These are phyloP conservation scores for Entomobrya multifasciata DNA, from an alignment of 2,888 invertebrate species.

Conservation along the genomic window DNA sequence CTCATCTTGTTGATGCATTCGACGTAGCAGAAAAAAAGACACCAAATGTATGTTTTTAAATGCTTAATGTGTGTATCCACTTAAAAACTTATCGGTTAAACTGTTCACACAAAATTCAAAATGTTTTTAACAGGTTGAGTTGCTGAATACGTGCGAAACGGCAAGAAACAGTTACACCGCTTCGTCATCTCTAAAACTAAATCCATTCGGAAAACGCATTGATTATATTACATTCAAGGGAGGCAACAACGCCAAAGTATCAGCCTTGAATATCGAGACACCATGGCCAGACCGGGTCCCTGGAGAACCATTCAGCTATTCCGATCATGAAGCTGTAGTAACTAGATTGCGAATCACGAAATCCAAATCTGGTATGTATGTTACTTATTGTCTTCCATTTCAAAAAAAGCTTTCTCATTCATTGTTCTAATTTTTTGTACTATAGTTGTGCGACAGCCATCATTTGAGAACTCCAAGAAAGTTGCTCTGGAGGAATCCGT, in stretches of 20 bases:
- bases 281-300: conserved; percentile 90
- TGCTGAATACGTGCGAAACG: conserved; percentile 87
- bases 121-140: conserved; percentile 19
- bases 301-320: conserved; percentile 88
- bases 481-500: conserved; percentile 84
- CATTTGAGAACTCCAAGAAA: conserved; percentile 54
- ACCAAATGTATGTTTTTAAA: conserved; percentile 14
- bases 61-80: no score
- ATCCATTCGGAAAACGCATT: conserved; percentile 91
- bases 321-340: conserved; percentile 94
- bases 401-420: not conserved
- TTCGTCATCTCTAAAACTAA: conserved; percentile 82
- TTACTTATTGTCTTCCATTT: conserved; percentile 5
- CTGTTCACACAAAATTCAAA: not conserved
- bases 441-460: conserved; percentile 32
- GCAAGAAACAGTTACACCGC: conserved; percentile 91
- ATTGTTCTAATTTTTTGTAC: not conserved
- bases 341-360: conserved; percentile 82
- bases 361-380: conserved; percentile 68
- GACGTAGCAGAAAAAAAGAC: conserved; percentile 67
- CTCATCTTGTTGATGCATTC: conserved; percentile 79
- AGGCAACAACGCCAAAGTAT: conserved; percentile 81
- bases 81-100: no score
- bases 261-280: conserved; percentile 84
- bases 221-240: conserved; percentile 92